Percentiles rank a stretch among this genome's conserved stretches.
These are phyloP conservation scores for Eugnorisma glareosa DNA, from an alignment of 2,888 invertebrate genomes.

Conservation along the genomic window DNA sequence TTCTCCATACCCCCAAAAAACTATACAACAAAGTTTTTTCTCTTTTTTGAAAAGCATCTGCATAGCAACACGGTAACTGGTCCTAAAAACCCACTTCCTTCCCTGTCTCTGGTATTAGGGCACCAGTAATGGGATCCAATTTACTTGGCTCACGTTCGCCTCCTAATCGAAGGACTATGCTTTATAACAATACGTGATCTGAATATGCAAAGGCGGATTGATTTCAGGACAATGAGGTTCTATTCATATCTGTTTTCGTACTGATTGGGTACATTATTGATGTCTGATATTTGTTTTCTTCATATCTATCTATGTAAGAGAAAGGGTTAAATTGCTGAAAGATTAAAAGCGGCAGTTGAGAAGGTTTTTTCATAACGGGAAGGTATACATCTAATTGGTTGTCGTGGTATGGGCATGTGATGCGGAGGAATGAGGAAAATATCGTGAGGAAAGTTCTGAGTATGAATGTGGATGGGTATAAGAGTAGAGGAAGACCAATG, in stretches of 20 bases:
- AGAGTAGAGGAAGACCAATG: no score
- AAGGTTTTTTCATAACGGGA: no score
- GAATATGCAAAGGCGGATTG: conserved; percentile 67
- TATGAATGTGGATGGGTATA: no score
- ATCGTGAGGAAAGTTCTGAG: no score
- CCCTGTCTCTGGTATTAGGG: conserved; percentile 33
- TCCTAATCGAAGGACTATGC: conserved; percentile 75
- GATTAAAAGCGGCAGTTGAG: no score
- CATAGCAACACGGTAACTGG: conserved; percentile 8
- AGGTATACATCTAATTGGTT: no score
- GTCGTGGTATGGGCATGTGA: no score
- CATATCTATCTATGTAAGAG: not conserved
- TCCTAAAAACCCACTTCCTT: conserved; percentile 8
- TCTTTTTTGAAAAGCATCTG: conserved; percentile 5
- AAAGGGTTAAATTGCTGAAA: not conserved
- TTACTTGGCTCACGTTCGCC: conserved; percentile 70
- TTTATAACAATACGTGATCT: conserved; percentile 74
- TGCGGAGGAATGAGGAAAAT: no score
- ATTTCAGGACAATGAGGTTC: conserved; percentile 43
- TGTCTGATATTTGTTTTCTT: not conserved
- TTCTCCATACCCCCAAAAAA: no score
- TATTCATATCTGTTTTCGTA: conserved; percentile 31
- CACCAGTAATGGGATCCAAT: conserved; percentile 68
- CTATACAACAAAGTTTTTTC: not conserved
- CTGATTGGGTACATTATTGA: conserved; percentile 31